A percentile compares a stretch with the other conserved stretches of the same genome.
Conservation (phyloP, 1,140 invertebrate genomes). For the Manduca sexta region DNA sequence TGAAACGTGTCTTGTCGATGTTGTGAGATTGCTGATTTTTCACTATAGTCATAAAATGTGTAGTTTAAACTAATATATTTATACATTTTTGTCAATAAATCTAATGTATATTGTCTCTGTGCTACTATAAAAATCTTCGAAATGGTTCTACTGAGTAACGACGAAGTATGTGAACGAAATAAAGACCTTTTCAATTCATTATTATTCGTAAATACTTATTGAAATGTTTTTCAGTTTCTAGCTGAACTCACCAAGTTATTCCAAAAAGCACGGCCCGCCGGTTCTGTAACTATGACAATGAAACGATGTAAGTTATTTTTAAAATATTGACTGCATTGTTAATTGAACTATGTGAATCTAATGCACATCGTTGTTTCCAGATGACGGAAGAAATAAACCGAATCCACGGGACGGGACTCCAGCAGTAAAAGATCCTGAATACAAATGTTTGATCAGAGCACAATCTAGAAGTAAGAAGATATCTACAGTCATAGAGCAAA, state of each 20-base stretch:
- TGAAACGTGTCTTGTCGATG: too few relatives aligned
- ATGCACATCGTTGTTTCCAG: too few relatives aligned
- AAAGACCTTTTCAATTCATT: slow-evolving; percentile 1
- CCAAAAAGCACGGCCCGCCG: slow-evolving; percentile 76
- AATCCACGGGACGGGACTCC: slow-evolving; percentile 77
- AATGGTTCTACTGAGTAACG: slow-evolving; percentile 81
- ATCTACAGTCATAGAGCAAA: slow-evolving; percentile 85
- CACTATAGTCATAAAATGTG: too few relatives aligned
- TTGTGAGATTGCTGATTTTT: too few relatives aligned
- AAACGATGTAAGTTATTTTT: slow-evolving; percentile 85
- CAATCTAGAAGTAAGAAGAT: slow-evolving; percentile 84
- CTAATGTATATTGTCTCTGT: too few relatives aligned
- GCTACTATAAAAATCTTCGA: slow-evolving; percentile 19
- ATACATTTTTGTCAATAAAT: too few relatives aligned
- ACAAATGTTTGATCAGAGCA: slow-evolving; percentile 85
- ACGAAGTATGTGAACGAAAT: slow-evolving; percentile 70
- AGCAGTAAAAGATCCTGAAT: slow-evolving; percentile 77
- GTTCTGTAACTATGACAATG: slow-evolving; percentile 80
- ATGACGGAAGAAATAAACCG: slow-evolving; percentile 85
- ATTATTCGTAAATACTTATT: slow-evolving; percentile 18
- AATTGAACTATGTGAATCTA: too few relatives aligned
- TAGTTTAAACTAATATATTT: too few relatives aligned
- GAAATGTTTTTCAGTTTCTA: slow-evolving; percentile 75
- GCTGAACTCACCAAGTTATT: slow-evolving; percentile 79
- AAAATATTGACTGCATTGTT: too few relatives aligned